Evolutionary conservation across 2,797 vertebrate genomes (phyloP), one percentile per base, ranked within the genome.

Genomic region (Pseudochirops cupreus): DNA sequence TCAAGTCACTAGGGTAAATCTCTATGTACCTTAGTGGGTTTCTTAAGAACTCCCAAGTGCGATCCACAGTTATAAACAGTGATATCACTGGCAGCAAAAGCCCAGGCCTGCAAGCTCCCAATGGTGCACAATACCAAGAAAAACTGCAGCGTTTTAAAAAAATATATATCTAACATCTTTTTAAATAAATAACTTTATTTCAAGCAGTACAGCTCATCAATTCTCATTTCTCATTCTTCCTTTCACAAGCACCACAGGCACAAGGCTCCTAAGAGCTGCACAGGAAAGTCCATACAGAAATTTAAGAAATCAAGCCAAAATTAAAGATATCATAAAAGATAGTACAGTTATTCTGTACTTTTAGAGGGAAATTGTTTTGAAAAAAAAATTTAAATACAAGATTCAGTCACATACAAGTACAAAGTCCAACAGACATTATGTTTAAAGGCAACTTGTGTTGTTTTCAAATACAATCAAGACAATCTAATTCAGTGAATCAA

Each of bases 351-450:
- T 91, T 53, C 67, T 21, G n/a, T 5, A 59, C 91, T 92, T 58
- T 92, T 39, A 67, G 62, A 12, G 58, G 9, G 33, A 90, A 50
- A 90, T 54, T 54, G n/a, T 58, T 31, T 94, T 90, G 11, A 62
- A 95, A 92, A 26, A 58, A 91, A 94, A 91, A 10, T 55, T 91
- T 4, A 14, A 94, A 33, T 3, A 87, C 6, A 26, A 59, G 46
- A 62, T 59, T 92, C 93, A 18, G 50, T 87, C 26, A 26, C 6
- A 46, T 50, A 9, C 21, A 87, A 91, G 26, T 62, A 92, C 56
- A 96, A 90, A 92, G 50, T 50, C 94, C 92, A 82, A 56, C 4
- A 59, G 74, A 91, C 91, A 95, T 9, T n/a, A 54, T 90, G 28
- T 92, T 90, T 53, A 24, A 52, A 28, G 55, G 91, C 26, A 53